Percentiles rank a stretch among this genome's conserved stretches.
phyloP scores from a whole-genome alignment of 2,797 vertebrate genomes.

The Danio aesculapii region DNA sequence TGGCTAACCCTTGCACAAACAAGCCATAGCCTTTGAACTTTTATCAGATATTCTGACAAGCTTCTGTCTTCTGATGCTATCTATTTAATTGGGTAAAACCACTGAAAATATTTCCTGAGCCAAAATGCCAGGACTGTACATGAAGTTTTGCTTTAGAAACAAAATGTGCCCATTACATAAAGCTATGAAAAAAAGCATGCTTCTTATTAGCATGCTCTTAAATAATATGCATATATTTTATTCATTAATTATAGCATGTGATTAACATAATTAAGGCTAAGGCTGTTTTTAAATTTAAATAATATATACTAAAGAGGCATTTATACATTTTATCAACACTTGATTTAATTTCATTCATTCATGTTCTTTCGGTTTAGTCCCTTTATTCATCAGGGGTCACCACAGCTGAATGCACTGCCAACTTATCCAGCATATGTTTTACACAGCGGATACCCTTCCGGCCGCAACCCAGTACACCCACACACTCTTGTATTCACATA shows the following conservation, averaged over 20 bases:
- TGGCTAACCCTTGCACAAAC: slow-evolving; percentile 7
- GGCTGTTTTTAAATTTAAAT: no score
- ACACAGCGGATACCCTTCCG: no score
- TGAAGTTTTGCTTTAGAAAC: slow-evolving; percentile 10
- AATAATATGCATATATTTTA: not conserved
- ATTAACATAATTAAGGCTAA: no score
- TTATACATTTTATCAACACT: not conserved
- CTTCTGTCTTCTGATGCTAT: slow-evolving; percentile 31
- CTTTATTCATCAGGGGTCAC: no score
- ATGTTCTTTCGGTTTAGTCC: no score
- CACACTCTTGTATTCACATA: no score
- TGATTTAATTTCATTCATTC: not conserved
- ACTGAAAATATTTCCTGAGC: slow-evolving; percentile 37
- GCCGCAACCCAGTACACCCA: no score
- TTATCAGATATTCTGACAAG: slow-evolving; percentile 31
- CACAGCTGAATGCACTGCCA: no score
- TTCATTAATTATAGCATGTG: not conserved
- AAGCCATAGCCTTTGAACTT: slow-evolving; percentile 42
- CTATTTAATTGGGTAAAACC: slow-evolving; percentile 36
- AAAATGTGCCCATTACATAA: not conserved
- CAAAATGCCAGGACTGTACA: slow-evolving; percentile 1
- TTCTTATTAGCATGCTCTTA: not conserved
- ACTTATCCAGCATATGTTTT: no score
- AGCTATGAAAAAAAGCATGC: not conserved
- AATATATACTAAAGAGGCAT: no score